Percentiles rank a stretch among this genome's conserved stretches.
Evolutionary conservation across 2,888 invertebrate genomes (phyloP).

Genomic region (Leptinotarsa rubiginosa): DNA sequence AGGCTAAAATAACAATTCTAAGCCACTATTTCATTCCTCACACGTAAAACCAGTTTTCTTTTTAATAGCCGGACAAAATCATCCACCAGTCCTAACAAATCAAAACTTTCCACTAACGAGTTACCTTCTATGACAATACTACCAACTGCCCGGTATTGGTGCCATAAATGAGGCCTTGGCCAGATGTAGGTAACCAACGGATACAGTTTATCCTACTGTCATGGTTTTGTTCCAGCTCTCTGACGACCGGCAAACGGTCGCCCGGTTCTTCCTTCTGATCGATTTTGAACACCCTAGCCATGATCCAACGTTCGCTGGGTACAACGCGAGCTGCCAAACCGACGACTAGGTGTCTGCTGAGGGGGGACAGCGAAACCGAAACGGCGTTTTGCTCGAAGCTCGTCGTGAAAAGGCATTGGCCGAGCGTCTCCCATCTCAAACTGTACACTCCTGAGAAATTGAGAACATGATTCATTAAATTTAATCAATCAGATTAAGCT

Average conservation of each 20-base stretch:
- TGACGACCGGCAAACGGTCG: slow-evolving; percentile 68
- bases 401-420: slow-evolving; percentile 83
- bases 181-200: slow-evolving; percentile 85
- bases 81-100: neutral
- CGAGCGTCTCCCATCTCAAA: slow-evolving; percentile 78
- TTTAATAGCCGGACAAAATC: no score
- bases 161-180: slow-evolving; percentile 87
- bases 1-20: no score
- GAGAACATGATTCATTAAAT: neutral
- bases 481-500: neutral
- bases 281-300: slow-evolving; percentile 66
- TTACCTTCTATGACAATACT: slow-evolving; percentile 70
- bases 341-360: slow-evolving; percentile 81
- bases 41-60: no score
- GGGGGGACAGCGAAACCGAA: slow-evolving; percentile 87
- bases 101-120: neutral
- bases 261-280: slow-evolving; percentile 61
- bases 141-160: slow-evolving; percentile 87
- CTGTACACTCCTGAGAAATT: slow-evolving; percentile 79
- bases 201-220: slow-evolving; percentile 80
- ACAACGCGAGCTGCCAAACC: slow-evolving; percentile 79
- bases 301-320: slow-evolving; percentile 66
- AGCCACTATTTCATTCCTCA: no score
- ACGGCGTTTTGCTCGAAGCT: slow-evolving; percentile 83
- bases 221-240: slow-evolving; percentile 76